Conservation (phyloP, 2,888 invertebrate genomes). For the Lepidochitona cinerea region DNA sequence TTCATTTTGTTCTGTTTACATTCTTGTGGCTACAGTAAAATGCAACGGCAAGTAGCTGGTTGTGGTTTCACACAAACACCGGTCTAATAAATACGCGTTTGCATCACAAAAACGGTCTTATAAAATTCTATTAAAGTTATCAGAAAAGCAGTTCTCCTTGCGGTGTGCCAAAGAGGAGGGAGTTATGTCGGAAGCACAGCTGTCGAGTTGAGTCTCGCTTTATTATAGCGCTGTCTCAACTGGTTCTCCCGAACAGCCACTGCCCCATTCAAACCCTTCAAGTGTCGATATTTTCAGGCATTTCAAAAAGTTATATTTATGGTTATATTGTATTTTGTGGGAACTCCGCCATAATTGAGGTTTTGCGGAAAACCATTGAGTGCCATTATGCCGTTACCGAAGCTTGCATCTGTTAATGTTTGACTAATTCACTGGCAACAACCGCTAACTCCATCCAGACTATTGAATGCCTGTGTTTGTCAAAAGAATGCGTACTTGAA, state of each 20-base stretch:
- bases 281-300: neutral
- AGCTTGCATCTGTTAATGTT: neutral
- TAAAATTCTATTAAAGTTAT: neutral
- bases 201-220: neutral
- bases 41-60: neutral
- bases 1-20: slow-evolving; percentile 1
- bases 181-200: neutral
- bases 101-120: neutral
- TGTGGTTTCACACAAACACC: neutral
- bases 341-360: neutral
- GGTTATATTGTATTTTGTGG: slow-evolving; percentile 8
- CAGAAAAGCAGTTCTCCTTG: neutral
- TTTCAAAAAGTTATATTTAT: slow-evolving; percentile 4
- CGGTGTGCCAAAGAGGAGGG: neutral
- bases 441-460: too few relatives aligned
- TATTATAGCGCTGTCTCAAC: neutral
- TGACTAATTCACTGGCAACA: neutral
- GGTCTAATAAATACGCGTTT: neutral
- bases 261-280: neutral
- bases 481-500: too few relatives aligned
- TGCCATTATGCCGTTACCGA: neutral
- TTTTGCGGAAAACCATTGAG: neutral
- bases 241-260: neutral
- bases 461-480: too few relatives aligned
- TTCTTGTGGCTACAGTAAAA: neutral